Conservation (phyloP, 2,888 invertebrate genomes). For the Xestia c-nigrum region DNA sequence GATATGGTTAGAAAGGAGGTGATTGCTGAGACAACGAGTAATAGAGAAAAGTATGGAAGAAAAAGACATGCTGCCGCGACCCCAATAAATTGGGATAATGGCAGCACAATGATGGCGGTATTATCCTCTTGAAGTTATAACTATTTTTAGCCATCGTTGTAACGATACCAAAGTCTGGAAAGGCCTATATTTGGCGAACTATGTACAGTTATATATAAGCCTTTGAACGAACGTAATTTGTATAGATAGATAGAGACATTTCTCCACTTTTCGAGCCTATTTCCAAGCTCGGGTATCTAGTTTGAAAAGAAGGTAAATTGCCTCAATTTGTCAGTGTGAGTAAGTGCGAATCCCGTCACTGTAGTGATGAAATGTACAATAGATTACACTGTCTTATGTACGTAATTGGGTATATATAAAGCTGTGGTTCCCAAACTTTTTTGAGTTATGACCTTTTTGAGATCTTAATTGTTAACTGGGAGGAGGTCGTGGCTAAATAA, state of each 20-base stretch:
- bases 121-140: not conserved
- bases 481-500: not conserved
- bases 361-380: slow-evolving; percentile 60
- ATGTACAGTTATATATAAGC: slow-evolving; percentile 2
- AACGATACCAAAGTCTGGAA: not conserved
- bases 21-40: too few relatives aligned
- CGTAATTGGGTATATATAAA: not conserved
- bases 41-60: too few relatives aligned
- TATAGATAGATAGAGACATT: slow-evolving; percentile 25
- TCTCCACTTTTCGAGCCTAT: slow-evolving; percentile 37
- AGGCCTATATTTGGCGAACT: not conserved
- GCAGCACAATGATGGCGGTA: too few relatives aligned
- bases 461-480: not conserved
- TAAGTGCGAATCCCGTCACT: slow-evolving; percentile 50
- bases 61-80: too few relatives aligned
- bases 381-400: slow-evolving; percentile 38
- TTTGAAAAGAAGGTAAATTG: slow-evolving; percentile 60
- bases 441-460: not conserved
- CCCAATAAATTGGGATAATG: too few relatives aligned
- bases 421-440: not conserved
- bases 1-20: too few relatives aligned
- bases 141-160: not conserved
- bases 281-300: slow-evolving; percentile 36
- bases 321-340: slow-evolving; percentile 60
- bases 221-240: slow-evolving; percentile 1